phyloP scores from a whole-genome alignment of 2,797 vertebrate genomes.

The Numenius phaeopus region DNA sequence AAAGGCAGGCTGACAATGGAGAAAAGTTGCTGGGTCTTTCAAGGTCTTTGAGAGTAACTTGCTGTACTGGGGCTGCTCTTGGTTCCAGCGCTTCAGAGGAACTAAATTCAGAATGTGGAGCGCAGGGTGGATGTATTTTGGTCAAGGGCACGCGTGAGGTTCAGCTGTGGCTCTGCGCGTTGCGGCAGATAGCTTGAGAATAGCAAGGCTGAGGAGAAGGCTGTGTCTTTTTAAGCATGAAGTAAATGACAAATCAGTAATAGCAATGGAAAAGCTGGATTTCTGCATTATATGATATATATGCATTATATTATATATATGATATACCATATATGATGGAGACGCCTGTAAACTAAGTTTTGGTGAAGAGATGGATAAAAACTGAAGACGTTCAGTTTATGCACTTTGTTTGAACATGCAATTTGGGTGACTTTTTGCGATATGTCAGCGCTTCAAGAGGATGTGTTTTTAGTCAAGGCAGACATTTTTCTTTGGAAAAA shows the following conservation, averaged over 20 bases:
- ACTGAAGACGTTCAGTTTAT: not conserved
- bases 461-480: slow-evolving; percentile 1
- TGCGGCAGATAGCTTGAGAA: not conserved
- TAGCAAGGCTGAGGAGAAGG: not conserved
- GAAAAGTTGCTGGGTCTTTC: not conserved
- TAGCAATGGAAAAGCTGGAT: not conserved
- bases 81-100: not conserved
- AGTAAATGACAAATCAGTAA: not conserved
- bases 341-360: not conserved
- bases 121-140: not conserved
- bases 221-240: not conserved
- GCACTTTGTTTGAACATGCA: not conserved
- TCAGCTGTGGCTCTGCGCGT: rapidly evolving
- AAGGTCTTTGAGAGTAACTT: not conserved
- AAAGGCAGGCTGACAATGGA: not conserved
- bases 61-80: not conserved
- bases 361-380: not conserved
- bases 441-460: slow-evolving; percentile 25
- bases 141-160: not conserved
- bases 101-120: not conserved
- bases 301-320: too few species aligned
- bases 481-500: slow-evolving; percentile 25
- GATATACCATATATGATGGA: not conserved
- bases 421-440: not conserved
- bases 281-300: not conserved